Percentiles rank a stretch among this genome's conserved stretches.
Conservation (phyloP, 2,113 vertebrate species). For the Pholis gunnellus region DNA sequence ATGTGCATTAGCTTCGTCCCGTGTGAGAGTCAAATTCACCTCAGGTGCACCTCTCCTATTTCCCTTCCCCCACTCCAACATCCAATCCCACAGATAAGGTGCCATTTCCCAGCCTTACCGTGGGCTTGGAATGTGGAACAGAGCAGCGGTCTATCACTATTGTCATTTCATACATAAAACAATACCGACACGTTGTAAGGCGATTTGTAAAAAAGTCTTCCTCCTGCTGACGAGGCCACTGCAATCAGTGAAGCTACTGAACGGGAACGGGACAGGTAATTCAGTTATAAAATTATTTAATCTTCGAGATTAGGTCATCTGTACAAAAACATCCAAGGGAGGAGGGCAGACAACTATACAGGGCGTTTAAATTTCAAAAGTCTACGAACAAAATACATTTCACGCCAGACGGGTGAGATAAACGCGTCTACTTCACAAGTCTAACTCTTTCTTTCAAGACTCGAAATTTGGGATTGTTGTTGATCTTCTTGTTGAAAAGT, state of each 20-base stretch:
- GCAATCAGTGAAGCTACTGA: background rate
- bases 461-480: slow-evolving; percentile 90
- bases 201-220: slow-evolving; percentile 5
- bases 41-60: slow-evolving; percentile 74
- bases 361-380: slow-evolving; percentile 30
- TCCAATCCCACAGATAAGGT: slow-evolving; percentile 83
- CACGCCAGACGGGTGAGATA: background rate
- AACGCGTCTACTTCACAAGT: slow-evolving; percentile 84
- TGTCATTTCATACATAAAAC: slow-evolving; percentile 70
- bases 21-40: slow-evolving; percentile 84
- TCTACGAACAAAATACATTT: slow-evolving; percentile 33
- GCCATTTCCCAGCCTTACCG: slow-evolving; percentile 74
- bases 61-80: slow-evolving; percentile 76
- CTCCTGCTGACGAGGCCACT: background rate
- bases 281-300: slow-evolving; percentile 63
- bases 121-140: slow-evolving; percentile 70
- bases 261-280: slow-evolving; percentile 5
- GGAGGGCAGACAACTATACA: background rate
- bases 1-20: slow-evolving; percentile 84
- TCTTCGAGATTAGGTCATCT: slow-evolving; percentile 43
- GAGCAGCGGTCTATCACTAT: slow-evolving; percentile 45
- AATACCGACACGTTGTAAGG: slow-evolving; percentile 10
- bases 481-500: slow-evolving; percentile 93
- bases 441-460: slow-evolving; percentile 92
- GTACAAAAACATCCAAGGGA: slow-evolving; percentile 37